Conservation (phyloP, 2,113 vertebrate species). For the Brachionichthys hirsutus region DNA sequence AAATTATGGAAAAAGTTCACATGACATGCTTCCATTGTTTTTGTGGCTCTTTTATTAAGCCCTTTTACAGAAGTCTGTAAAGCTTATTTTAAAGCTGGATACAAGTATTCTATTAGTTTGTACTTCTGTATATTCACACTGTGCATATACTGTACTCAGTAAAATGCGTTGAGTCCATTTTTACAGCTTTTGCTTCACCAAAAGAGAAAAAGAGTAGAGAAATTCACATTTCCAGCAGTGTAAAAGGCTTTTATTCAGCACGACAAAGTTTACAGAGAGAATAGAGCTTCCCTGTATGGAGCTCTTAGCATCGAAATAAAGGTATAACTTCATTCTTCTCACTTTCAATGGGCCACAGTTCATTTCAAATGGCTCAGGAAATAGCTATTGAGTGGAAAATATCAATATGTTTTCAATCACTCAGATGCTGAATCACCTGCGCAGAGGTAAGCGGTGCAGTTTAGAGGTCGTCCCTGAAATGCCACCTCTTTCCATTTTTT, state of each 20-base stretch:
- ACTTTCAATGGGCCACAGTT: constrained; percentile 30
- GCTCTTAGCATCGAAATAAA: constrained; percentile 23
- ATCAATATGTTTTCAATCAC: constrained; percentile 46
- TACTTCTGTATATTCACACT: too few relatives aligned
- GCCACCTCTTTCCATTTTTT: constrained; percentile 49
- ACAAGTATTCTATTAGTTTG: too few relatives aligned
- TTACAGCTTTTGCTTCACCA: not conserved
- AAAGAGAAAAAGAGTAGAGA: constrained; percentile 2
- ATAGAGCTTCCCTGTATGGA: constrained; percentile 22
- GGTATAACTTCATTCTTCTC: constrained; percentile 45
- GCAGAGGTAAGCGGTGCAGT: constrained; percentile 30
- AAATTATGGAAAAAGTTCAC: too few relatives aligned
- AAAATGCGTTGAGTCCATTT: not conserved
- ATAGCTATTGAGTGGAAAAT: constrained; percentile 53
- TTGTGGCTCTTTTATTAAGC: too few relatives aligned
- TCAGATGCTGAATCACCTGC: constrained; percentile 45
- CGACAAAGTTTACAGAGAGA: constrained; percentile 28
- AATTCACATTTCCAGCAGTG: constrained; percentile 10
- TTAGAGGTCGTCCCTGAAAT: constrained; percentile 61
- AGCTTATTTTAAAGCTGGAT: too few relatives aligned
- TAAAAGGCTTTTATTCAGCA: constrained; percentile 37
- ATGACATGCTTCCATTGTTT: too few relatives aligned
- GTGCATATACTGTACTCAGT: too few relatives aligned
- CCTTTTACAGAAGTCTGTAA: too few relatives aligned
- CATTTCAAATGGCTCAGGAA: constrained; percentile 54